Percentiles rank a stretch among this genome's conserved stretches.
Conservation (phyloP, 2,888 invertebrate species). For the Acrobasis consociella region DNA sequence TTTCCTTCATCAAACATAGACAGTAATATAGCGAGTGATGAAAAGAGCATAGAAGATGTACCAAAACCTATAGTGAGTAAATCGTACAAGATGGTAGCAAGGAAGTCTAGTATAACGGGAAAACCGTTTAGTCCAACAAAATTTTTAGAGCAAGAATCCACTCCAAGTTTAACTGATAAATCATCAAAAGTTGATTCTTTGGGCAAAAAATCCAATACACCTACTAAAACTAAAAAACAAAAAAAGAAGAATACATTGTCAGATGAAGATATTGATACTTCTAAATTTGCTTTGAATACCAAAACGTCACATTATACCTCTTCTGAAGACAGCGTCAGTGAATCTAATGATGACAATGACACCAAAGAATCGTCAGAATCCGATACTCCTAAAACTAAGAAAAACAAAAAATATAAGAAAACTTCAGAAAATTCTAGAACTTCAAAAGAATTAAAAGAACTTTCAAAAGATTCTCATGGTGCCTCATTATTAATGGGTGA, state of each 20-base stretch:
- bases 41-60: constrained; percentile 55
- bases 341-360: constrained; percentile 74
- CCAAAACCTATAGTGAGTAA: constrained; percentile 75
- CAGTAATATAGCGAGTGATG: constrained; percentile 38
- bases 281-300: constrained; percentile 69
- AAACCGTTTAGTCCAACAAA: constrained; percentile 76
- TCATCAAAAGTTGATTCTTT: constrained; percentile 38
- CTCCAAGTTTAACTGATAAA: constrained; percentile 48
- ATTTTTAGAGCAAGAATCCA: constrained; percentile 63
- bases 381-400: constrained; percentile 62
- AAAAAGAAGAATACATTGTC: constrained; percentile 58
- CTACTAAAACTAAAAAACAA: constrained; percentile 56
- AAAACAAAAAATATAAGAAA: constrained; percentile 68
- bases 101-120: constrained; percentile 78
- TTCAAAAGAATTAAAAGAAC: constrained; percentile 72
- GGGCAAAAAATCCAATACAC: constrained; percentile 45
- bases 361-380: constrained; percentile 72
- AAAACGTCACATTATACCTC: constrained; percentile 64
- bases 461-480: constrained; percentile 72
- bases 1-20: constrained; percentile 43
- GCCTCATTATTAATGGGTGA: constrained; percentile 63
- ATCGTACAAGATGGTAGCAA: constrained; percentile 79
- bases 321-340: constrained; percentile 72
- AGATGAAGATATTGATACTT: constrained; percentile 71
- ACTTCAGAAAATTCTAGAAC: constrained; percentile 67